Evolutionary conservation across 2,113 vertebrate species (phyloP).

Genomic region (Okapia johnstoni): DNA sequence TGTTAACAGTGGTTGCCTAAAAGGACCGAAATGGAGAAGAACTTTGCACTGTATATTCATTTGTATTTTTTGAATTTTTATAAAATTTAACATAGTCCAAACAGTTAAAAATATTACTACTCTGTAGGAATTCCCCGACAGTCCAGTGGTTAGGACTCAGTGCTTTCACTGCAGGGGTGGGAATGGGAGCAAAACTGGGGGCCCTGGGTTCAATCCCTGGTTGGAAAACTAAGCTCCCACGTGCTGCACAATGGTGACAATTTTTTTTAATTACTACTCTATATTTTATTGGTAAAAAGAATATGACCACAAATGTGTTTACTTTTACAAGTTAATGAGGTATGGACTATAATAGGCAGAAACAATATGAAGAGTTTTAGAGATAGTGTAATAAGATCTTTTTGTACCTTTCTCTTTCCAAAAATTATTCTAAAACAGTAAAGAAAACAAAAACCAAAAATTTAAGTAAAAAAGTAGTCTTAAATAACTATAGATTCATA

Average conservation of each 20-base stretch:
- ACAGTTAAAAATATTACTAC: background rate
- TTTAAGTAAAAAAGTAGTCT: background rate
- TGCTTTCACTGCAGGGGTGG: background rate
- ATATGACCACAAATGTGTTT: background rate
- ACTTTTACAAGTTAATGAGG: background rate
- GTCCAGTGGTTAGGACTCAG: background rate
- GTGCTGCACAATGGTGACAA: background rate
- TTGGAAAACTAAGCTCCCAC: background rate
- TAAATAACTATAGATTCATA: background rate
- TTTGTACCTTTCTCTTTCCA: background rate
- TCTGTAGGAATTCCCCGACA: background rate
- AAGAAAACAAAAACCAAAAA: background rate
- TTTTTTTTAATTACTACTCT: background rate
- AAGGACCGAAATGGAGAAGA: background rate
- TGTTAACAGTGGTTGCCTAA: background rate
- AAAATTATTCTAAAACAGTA: background rate
- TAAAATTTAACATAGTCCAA: background rate
- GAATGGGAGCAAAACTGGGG: background rate
- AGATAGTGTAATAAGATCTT: background rate
- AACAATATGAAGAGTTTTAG: background rate
- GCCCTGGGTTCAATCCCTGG: background rate
- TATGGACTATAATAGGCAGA: background rate
- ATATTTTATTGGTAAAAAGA: background rate
- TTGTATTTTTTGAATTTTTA: background rate
- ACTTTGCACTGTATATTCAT: background rate